A percentile compares a stretch with the other conserved stretches of the same genome.
phyloP scores from a whole-genome alignment of 2,888 invertebrate genomes.

The Watsonalla cultraria region DNA sequence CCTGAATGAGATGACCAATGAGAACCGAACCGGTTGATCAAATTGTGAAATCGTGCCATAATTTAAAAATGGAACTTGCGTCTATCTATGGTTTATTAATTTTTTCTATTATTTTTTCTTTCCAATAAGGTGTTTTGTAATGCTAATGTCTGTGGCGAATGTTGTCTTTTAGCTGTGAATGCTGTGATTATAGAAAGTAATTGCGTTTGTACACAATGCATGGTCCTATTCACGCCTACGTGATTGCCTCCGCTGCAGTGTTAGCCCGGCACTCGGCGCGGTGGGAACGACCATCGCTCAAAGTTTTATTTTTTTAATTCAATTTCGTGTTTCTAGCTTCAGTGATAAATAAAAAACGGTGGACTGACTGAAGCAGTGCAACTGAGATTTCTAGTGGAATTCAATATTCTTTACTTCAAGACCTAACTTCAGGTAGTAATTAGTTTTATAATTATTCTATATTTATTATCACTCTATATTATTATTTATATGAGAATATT shows the following conservation, averaged over 20 bases:
- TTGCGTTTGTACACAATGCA: constrained; percentile 11
- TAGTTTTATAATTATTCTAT: too few relatives aligned
- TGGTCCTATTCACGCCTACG: constrained; percentile 9
- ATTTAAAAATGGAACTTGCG: constrained; percentile 25
- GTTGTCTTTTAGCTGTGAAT: too few relatives aligned
- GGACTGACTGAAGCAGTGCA: background rate
- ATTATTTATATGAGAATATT: too few relatives aligned
- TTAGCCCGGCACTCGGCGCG: constrained; percentile 56
- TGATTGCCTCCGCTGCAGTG: constrained; percentile 41
- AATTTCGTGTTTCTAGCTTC: background rate
- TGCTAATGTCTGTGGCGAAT: too few relatives aligned
- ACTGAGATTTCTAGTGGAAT: background rate
- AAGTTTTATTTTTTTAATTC: background rate
- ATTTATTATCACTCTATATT: too few relatives aligned
- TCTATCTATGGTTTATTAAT: constrained; percentile 11
- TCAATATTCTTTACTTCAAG: background rate
- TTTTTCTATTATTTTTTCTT: background rate
- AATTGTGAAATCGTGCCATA: constrained; percentile 21
- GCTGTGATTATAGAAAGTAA: constrained; percentile 24
- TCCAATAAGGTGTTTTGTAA: constrained; percentile 9
- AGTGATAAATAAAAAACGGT: background rate
- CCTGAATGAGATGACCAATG: constrained; percentile 52
- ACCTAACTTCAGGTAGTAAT: background rate
- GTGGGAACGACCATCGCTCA: constrained; percentile 40
- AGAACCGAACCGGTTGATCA: constrained; percentile 48